Percentiles rank a stretch among this genome's conserved stretches.
phyloP scores from a whole-genome alignment of 2,113 vertebrate genomes.

The Hiodon tergisus region DNA sequence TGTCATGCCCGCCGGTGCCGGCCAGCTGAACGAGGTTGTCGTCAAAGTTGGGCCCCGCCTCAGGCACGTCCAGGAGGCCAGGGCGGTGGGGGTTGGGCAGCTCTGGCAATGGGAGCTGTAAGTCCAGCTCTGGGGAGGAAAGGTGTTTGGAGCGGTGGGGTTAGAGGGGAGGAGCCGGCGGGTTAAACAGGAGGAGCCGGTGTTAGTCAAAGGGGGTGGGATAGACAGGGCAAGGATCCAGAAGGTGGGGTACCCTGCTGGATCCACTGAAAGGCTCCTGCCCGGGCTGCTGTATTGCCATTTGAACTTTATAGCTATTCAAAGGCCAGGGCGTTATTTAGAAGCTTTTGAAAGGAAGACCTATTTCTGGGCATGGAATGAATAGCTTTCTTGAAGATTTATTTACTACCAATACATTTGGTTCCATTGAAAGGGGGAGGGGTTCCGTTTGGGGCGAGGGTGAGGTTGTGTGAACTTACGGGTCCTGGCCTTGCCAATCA shows the following conservation, averaged over 20 bases:
- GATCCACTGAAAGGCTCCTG: not conserved
- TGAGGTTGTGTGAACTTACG: constrained; percentile 64
- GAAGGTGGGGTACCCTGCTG: not conserved
- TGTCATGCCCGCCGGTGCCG: constrained; percentile 72
- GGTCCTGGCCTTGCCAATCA: constrained; percentile 83
- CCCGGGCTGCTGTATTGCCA: not conserved
- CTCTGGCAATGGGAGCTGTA: constrained; percentile 70
- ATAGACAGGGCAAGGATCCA: not conserved
- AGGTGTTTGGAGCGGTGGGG: constrained; percentile 47
- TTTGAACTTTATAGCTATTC: constrained; percentile 9
- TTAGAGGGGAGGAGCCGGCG: constrained; percentile 30
- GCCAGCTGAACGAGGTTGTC: constrained; percentile 77
- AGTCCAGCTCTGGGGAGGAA: constrained; percentile 59
- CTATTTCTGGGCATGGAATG: not conserved
- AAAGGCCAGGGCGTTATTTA: not conserved
- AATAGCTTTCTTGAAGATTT: not conserved
- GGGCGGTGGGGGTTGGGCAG: constrained; percentile 75
- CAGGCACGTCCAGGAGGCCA: constrained; percentile 79
- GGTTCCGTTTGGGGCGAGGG: not conserved
- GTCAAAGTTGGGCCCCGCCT: constrained; percentile 62
- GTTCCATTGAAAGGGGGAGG: not conserved
- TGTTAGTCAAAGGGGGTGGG: constrained; percentile 25
- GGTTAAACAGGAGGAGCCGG: too few species aligned
- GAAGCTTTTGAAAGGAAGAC: not conserved
- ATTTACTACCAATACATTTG: not conserved